These are phyloP conservation scores for Poeciliopsis retropinna DNA, from an alignment of 2,113 vertebrate genomes.

Conservation along the genomic window DNA sequence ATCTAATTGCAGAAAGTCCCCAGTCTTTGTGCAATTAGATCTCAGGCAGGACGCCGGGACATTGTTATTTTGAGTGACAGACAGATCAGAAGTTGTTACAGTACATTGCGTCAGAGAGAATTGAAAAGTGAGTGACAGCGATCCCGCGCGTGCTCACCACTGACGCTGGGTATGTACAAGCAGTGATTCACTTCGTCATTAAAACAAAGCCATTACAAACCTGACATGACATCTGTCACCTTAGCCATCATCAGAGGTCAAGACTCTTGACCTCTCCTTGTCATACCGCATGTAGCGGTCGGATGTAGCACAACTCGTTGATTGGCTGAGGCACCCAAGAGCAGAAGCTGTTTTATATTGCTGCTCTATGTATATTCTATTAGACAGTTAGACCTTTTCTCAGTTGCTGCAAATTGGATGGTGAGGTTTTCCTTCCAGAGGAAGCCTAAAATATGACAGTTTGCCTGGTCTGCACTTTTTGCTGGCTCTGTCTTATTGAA, in stretches of 20 bases:
- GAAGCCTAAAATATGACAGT: slow-evolving; percentile 10
- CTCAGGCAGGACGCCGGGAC: slow-evolving; percentile 25
- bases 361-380: slow-evolving; percentile 15
- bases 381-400: slow-evolving; percentile 31
- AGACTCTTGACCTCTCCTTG: slow-evolving; percentile 71
- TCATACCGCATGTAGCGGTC: slow-evolving; percentile 62
- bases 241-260: slow-evolving; percentile 72
- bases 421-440: slow-evolving; percentile 27
- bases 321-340: slow-evolving; percentile 41
- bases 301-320: slow-evolving; percentile 32
- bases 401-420: slow-evolving; percentile 33
- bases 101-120: slow-evolving; percentile 64
- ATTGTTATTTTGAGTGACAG: slow-evolving; percentile 66
- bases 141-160: slow-evolving; percentile 53
- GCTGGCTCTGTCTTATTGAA: not conserved
- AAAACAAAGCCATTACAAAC: slow-evolving; percentile 70
- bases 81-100: slow-evolving; percentile 66
- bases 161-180: slow-evolving; percentile 28
- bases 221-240: slow-evolving; percentile 76
- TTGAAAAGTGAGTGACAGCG: slow-evolving; percentile 61
- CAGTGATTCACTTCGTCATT: slow-evolving; percentile 64
- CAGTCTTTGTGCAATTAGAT: slow-evolving; percentile 30
- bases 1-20: slow-evolving; percentile 14
- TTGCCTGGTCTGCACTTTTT: slow-evolving; percentile 17
- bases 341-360: slow-evolving; percentile 51